A percentile compares a stretch with the other conserved stretches of the same genome.
Evolutionary conservation across 2,888 invertebrate genomes (phyloP).

Genomic region (Hemithea aestivaria): DNA sequence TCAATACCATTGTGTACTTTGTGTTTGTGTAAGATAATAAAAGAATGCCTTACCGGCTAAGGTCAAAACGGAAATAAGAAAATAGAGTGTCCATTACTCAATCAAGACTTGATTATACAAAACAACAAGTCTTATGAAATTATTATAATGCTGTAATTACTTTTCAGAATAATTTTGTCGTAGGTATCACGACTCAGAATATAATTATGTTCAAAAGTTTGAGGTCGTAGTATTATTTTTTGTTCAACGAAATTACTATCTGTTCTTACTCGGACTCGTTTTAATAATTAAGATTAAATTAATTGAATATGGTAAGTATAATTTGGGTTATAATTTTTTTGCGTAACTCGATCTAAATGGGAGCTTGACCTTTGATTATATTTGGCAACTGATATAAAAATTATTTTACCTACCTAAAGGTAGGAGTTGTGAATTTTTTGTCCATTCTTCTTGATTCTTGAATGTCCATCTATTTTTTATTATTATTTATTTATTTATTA

Average conservation of each 20-base stretch:
- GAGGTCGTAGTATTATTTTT: background rate
- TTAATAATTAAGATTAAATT: background rate
- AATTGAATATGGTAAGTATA: background rate
- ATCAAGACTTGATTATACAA: background rate
- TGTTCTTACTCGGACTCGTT: no score
- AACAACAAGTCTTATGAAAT: constrained; percentile 7
- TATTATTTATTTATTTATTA: no score
- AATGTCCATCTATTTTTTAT: no score
- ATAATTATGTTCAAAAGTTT: constrained; percentile 7
- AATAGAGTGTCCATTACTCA: no score
- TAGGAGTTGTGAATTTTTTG: no score
- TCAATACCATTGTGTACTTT: no score
- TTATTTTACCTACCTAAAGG: constrained; percentile 1
- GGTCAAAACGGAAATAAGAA: no score
- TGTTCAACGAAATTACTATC: background rate
- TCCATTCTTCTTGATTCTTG: no score
- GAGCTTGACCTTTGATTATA: no score
- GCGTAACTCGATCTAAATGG: background rate
- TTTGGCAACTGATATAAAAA: background rate
- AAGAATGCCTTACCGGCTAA: no score
- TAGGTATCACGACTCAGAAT: constrained; percentile 2
- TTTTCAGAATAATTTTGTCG: constrained; percentile 18
- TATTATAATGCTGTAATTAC: constrained; percentile 4
- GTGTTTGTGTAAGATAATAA: no score
- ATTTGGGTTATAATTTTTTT: constrained; percentile 2